Percentiles rank a stretch among this genome's conserved stretches.
These are phyloP conservation scores for Decapterus maruadsi DNA, from an alignment of 2,797 vertebrate genomes.

Conservation along the genomic window DNA sequence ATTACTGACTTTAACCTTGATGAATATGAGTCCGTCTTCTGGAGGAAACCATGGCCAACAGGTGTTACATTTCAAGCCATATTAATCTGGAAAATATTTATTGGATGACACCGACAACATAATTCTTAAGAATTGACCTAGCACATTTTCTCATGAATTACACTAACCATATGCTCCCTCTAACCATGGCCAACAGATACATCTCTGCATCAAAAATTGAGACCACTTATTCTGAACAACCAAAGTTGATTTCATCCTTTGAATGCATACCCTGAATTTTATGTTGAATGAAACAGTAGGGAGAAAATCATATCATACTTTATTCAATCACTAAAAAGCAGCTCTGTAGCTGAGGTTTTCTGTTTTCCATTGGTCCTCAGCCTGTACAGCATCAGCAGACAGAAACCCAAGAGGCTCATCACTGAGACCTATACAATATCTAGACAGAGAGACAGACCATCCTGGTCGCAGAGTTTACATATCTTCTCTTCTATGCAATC, in stretches of 20 bases:
- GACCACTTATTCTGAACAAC: not conserved
- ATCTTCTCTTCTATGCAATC: not conserved
- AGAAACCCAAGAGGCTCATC: slow-evolving; percentile 47
- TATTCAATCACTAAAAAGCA: slow-evolving; percentile 71
- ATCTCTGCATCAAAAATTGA: no score
- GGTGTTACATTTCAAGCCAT: not conserved
- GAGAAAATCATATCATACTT: slow-evolving; percentile 54
- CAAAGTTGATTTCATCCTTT: not conserved
- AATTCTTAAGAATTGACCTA: no score
- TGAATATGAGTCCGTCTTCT: no score
- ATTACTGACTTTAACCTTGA: no score
- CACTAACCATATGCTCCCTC: no score
- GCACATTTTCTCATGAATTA: no score
- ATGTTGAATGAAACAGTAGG: slow-evolving; percentile 78
- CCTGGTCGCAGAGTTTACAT: not conserved
- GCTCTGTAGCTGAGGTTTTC: slow-evolving; percentile 66
- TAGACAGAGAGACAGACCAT: not conserved
- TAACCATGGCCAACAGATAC: no score
- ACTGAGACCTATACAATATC: slow-evolving; percentile 20
- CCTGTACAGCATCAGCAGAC: slow-evolving; percentile 69
- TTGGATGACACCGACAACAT: not conserved
- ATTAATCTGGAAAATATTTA: not conserved
- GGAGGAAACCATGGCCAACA: no score
- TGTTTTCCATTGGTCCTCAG: slow-evolving; percentile 46
- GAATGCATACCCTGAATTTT: no score